Evolutionary conservation across 1,140 invertebrate genomes (phyloP).

Genomic region (Euglossa dilemma): DNA sequence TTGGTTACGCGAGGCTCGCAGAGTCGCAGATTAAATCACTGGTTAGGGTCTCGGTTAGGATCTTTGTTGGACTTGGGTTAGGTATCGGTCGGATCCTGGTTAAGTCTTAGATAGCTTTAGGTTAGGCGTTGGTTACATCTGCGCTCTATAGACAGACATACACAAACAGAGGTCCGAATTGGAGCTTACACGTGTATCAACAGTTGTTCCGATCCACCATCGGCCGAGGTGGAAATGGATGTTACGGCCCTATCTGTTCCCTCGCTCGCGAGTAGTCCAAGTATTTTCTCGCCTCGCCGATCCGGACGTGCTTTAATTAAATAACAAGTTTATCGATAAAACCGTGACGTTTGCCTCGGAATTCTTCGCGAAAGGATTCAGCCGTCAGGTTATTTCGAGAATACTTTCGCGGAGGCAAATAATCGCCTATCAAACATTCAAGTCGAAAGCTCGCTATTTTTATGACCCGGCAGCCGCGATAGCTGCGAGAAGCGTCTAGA

Average conservation of each 20-base stretch:
- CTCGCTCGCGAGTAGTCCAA: too few relatives aligned
- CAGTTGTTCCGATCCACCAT: conserved; percentile 26
- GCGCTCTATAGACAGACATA: conserved; percentile 16
- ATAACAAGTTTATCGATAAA: too few relatives aligned
- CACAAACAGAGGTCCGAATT: conserved; percentile 40
- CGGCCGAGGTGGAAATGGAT: neutral
- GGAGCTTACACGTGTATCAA: conserved; percentile 49
- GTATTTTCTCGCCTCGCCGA: neutral
- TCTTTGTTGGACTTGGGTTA: conserved; percentile 47
- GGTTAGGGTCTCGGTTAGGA: conserved; percentile 20
- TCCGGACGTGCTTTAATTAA: neutral
- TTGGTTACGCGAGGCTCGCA: neutral
- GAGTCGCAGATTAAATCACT: conserved; percentile 25
- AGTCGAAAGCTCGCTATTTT: too few relatives aligned
- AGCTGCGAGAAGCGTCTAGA: too few relatives aligned
- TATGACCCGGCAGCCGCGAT: too few relatives aligned
- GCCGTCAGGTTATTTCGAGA: too few relatives aligned
- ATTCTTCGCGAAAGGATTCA: too few relatives aligned
- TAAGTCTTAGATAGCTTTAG: conserved; percentile 54
- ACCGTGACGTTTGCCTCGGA: too few relatives aligned
- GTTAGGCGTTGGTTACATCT: conserved; percentile 46
- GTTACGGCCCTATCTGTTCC: neutral
- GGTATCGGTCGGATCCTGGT: conserved; percentile 34
- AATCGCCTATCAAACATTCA: too few relatives aligned
- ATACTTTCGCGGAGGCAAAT: too few relatives aligned